Evolutionary conservation across 2,888 invertebrate species (phyloP).

Genomic region (Lacanobia wlatinum): DNA sequence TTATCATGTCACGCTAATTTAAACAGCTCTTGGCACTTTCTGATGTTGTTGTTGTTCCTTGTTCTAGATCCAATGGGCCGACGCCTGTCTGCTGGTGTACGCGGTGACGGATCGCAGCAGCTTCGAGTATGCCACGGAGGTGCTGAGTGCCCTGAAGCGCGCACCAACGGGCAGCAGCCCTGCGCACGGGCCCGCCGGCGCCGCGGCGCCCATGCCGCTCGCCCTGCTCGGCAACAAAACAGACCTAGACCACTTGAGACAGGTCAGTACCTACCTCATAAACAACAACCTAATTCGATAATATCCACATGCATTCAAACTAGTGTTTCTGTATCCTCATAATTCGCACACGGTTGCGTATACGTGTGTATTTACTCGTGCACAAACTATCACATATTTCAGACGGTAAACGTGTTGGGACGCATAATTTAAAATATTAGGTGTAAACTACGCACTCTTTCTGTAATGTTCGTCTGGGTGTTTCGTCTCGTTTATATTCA

Average conservation of each 20-base stretch:
- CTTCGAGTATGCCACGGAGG: conserved; percentile 93
- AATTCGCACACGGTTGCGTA: conserved; percentile 5
- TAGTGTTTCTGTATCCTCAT: conserved; percentile 11
- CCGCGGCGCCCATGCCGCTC: conserved; percentile 89
- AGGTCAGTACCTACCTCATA: conserved; percentile 87
- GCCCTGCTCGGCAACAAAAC: conserved; percentile 95
- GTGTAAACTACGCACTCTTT: conserved; percentile 10
- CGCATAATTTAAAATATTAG: conserved; percentile 1
- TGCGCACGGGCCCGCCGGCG: conserved; percentile 91
- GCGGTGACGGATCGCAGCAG: conserved; percentile 94
- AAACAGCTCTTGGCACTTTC: conserved; percentile 46
- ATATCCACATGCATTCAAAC: conserved; percentile 27
- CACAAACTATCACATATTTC: conserved; percentile 12
- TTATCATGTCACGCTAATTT: conserved; percentile 44
- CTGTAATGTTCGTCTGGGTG: conserved; percentile 5
- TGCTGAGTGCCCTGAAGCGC: conserved; percentile 91
- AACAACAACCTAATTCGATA: conserved; percentile 27
- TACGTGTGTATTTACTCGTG: conserved; percentile 9
- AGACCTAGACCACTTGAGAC: conserved; percentile 94
- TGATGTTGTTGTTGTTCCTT: conserved; percentile 64
- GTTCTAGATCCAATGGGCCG: conserved; percentile 94
- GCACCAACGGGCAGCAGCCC: conserved; percentile 90
- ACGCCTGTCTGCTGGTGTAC: conserved; percentile 94
- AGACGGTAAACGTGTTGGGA: background rate
- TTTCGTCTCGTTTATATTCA: conserved; percentile 9